These are phyloP conservation scores for Trichonephila clavipes DNA, from an alignment of 1,140 invertebrate genomes.

Conservation along the genomic window DNA sequence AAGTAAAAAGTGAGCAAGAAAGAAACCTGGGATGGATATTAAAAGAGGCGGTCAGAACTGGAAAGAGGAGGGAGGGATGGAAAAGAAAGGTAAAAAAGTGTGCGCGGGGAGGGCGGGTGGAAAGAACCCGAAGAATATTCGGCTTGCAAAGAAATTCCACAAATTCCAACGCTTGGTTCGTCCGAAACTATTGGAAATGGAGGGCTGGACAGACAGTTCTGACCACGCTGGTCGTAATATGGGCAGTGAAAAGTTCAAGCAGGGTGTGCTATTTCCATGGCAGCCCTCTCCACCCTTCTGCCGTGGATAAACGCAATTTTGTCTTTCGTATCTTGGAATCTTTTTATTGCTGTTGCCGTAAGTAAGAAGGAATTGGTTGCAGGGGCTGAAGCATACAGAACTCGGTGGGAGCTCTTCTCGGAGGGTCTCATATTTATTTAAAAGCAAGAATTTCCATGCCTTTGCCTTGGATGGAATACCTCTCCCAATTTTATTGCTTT, in stretches of 20 bases:
- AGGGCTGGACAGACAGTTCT: constrained; percentile 63
- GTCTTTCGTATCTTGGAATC: constrained; percentile 72
- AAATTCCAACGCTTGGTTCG: constrained; percentile 73
- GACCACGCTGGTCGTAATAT: constrained; percentile 68
- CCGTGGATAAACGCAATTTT: constrained; percentile 72
- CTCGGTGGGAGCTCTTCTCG: not conserved
- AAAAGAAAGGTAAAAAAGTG: constrained; percentile 37
- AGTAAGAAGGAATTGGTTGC: constrained; percentile 66
- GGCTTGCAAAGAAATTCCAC: constrained; percentile 74
- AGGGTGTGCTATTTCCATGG: constrained; percentile 73
- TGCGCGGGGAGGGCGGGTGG: not conserved
- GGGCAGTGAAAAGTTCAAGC: constrained; percentile 73
- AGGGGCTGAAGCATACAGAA: constrained; percentile 2
- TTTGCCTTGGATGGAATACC: not conserved
- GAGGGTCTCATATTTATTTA: constrained; percentile 71
- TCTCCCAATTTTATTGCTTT: constrained; percentile 47
- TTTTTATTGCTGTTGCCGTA: constrained; percentile 75
- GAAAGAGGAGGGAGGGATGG: not conserved
- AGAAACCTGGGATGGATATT: constrained; percentile 72
- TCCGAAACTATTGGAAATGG: constrained; percentile 75
- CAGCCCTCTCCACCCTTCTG: constrained; percentile 36
- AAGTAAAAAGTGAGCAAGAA: constrained; percentile 54
- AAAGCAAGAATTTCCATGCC: constrained; percentile 60
- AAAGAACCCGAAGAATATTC: constrained; percentile 70
- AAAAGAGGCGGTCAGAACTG: constrained; percentile 64